Percentiles rank a stretch among this genome's conserved stretches.
These are phyloP conservation scores for Synodontis membranacea DNA, from an alignment of 2,113 vertebrate genomes.

Conservation along the genomic window DNA sequence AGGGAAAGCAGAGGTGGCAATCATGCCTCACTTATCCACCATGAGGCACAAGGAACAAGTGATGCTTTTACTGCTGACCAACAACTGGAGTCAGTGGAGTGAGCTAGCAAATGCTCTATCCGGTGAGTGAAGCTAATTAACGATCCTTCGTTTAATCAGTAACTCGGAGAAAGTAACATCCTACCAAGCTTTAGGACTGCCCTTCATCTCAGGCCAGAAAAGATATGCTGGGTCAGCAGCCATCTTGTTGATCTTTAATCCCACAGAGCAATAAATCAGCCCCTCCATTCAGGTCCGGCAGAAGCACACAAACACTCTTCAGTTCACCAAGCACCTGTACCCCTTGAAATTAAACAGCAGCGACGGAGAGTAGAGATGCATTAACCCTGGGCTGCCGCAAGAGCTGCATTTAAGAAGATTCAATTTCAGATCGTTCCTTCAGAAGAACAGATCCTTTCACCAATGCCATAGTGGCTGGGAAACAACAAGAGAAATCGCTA, in stretches of 20 bases:
- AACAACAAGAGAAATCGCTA: slow-evolving; percentile 46
- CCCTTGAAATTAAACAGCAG: slow-evolving; percentile 36
- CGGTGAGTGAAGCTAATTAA: not conserved
- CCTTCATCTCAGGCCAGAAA: slow-evolving; percentile 14
- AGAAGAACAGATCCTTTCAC: slow-evolving; percentile 52
- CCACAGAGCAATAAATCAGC: slow-evolving; percentile 46
- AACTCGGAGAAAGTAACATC: not conserved
- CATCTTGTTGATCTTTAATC: slow-evolving; percentile 51
- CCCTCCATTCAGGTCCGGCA: slow-evolving; percentile 28
- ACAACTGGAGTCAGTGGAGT: not conserved
- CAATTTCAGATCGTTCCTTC: slow-evolving; percentile 59
- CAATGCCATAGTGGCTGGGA: slow-evolving; percentile 32
- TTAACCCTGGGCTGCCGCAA: slow-evolving; percentile 53
- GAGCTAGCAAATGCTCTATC: not conserved
- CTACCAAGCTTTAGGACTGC: not conserved
- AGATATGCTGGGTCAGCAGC: slow-evolving; percentile 4
- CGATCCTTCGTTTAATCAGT: not conserved
- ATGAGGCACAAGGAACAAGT: not conserved
- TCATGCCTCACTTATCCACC: not conserved
- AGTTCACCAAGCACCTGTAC: slow-evolving; percentile 30
- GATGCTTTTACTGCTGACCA: not conserved
- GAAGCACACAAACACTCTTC: slow-evolving; percentile 35
- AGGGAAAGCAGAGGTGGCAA: not conserved
- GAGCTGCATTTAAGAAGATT: slow-evolving; percentile 57
- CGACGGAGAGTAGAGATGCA: slow-evolving; percentile 48